Evolutionary conservation across 2,888 invertebrate species (phyloP).

Genomic region (Lithophane semibrunnea): DNA sequence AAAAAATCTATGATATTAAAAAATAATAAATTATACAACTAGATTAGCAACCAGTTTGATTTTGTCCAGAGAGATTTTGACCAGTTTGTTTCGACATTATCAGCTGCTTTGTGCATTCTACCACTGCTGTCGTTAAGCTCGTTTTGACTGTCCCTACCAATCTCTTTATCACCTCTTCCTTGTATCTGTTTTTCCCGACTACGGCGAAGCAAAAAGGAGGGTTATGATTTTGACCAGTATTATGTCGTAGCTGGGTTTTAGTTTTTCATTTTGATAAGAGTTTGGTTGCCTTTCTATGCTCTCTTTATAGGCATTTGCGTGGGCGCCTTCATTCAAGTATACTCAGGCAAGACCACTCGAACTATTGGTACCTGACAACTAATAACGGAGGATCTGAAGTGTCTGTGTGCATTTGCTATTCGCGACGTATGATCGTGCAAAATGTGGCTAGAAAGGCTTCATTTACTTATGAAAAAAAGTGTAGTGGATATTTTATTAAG

Average conservation of each 20-base stretch:
- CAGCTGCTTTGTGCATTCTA: neutral
- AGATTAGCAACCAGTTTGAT: too few relatives aligned
- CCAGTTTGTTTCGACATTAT: neutral
- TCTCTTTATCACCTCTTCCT: neutral
- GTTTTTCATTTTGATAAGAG: neutral
- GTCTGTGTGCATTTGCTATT: constrained; percentile 29
- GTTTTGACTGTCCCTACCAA: neutral
- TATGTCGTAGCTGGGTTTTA: too few relatives aligned
- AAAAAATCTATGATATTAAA: too few relatives aligned
- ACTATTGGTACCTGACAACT: constrained; percentile 23
- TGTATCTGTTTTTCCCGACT: neutral
- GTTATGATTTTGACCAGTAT: too few relatives aligned
- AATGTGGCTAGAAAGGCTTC: constrained; percentile 6
- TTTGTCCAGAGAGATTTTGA: too few relatives aligned
- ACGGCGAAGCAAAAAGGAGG: too few relatives aligned
- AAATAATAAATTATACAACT: too few relatives aligned
- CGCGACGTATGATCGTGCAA: constrained; percentile 3
- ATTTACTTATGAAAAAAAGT: neutral
- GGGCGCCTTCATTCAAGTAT: constrained; percentile 42
- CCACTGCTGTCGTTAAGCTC: neutral
- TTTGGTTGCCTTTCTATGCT: constrained; percentile 1
- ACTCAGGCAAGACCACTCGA: constrained; percentile 33
- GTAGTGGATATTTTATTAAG: neutral
- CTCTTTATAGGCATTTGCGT: constrained; percentile 21
- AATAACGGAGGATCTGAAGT: constrained; percentile 35